Percentiles rank a stretch among this genome's conserved stretches.
These are phyloP conservation scores for Anarrhichthys ocellatus DNA, from an alignment of 2,113 vertebrate species.

Conservation along the genomic window DNA sequence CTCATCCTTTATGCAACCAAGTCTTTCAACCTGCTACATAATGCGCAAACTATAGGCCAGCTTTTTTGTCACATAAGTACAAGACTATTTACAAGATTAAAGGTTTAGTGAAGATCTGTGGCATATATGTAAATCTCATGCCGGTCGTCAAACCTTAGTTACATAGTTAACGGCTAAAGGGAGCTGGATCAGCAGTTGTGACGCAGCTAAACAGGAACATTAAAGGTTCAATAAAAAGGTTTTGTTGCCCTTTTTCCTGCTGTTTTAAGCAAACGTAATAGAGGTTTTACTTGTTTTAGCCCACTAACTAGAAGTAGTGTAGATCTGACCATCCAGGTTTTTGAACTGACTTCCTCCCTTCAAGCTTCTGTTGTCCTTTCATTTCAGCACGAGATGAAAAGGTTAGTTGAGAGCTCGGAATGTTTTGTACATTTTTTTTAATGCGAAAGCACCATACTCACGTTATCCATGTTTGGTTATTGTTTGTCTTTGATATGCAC, in stretches of 20 bases:
- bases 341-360: background rate
- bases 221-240: background rate
- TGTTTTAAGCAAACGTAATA: background rate
- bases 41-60: too few species aligned
- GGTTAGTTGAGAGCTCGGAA: constrained; percentile 1
- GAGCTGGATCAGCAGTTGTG: background rate
- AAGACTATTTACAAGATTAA: background rate
- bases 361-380: background rate
- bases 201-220: background rate
- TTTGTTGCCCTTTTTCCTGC: background rate
- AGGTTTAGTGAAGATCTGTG: background rate
- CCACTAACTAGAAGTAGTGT: background rate
- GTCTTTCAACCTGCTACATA: constrained; percentile 8
- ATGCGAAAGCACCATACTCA: background rate
- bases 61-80: background rate
- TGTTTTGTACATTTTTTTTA: background rate
- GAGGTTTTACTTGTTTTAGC: background rate
- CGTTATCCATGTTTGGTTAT: background rate
- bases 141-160: background rate
- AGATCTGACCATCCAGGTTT: background rate
- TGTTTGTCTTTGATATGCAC: background rate
- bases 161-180: background rate
- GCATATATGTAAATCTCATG: background rate
- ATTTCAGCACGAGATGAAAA: background rate
- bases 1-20: constrained; percentile 11